A percentile compares a stretch with the other conserved stretches of the same genome.
Conservation (phyloP, 2,888 invertebrate genomes). For the Blera fallax region DNA sequence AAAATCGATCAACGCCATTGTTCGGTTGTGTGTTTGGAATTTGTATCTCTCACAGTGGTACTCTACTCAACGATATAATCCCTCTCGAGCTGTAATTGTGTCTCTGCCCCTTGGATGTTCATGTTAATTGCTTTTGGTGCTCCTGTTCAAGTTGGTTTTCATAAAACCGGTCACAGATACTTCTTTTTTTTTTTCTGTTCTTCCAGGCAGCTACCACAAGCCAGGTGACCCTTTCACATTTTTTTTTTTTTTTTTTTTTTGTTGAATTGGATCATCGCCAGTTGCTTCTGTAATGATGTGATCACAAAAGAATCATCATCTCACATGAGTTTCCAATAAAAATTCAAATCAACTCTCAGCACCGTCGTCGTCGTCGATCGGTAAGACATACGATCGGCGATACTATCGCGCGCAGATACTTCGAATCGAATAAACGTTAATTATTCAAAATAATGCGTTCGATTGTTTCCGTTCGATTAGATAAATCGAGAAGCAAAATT, state of each 20-base stretch:
- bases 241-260: too few species aligned
- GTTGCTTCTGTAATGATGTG: slow-evolving; percentile 53
- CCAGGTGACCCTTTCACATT: slow-evolving; percentile 28
- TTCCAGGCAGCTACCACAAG: neutral
- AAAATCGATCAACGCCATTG: slow-evolving; percentile 67
- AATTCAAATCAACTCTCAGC: slow-evolving; percentile 46
- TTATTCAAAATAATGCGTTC: slow-evolving; percentile 64
- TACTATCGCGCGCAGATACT: slow-evolving; percentile 28
- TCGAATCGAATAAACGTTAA: slow-evolving; percentile 55
- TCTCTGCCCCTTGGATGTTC: slow-evolving; percentile 5
- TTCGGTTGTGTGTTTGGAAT: slow-evolving; percentile 41
- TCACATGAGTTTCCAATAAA: slow-evolving; percentile 55
- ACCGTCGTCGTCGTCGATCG: too few species aligned
- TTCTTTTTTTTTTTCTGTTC: neutral
- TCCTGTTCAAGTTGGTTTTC: slow-evolving; percentile 26
- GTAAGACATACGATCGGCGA: neutral
- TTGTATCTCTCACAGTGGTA: neutral
- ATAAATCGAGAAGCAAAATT: slow-evolving; percentile 30
- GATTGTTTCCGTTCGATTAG: slow-evolving; percentile 54
- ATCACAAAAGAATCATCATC: slow-evolving; percentile 41
- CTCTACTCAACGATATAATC: neutral
- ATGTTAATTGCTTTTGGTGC: slow-evolving; percentile 39
- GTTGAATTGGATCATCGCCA: slow-evolving; percentile 31
- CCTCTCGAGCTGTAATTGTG: slow-evolving; percentile 20
- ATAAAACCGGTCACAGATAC: slow-evolving; percentile 27